These are phyloP conservation scores for Rhinogobius similis DNA, from an alignment of 2,113 vertebrate genomes.

Conservation along the genomic window DNA sequence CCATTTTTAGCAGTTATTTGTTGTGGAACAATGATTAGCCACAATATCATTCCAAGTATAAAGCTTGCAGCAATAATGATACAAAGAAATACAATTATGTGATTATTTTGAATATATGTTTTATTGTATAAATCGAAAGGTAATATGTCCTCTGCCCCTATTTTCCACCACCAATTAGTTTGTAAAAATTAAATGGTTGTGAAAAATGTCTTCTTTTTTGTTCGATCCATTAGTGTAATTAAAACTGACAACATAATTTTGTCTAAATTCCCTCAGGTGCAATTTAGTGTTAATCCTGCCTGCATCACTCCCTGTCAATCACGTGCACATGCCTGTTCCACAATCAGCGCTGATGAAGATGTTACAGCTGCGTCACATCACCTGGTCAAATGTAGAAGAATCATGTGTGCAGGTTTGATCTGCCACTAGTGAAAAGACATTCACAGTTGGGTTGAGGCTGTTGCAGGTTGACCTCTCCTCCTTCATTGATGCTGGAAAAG, in stretches of 20 bases:
- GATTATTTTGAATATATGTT: slow-evolving; percentile 44
- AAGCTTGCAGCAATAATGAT: slow-evolving; percentile 17
- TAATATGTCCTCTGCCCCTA: slow-evolving; percentile 39
- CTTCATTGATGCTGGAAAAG: slow-evolving; percentile 48
- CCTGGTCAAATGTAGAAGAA: slow-evolving; percentile 8
- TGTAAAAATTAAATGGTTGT: slow-evolving; percentile 68
- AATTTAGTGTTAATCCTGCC: slow-evolving; percentile 67
- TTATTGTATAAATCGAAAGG: slow-evolving; percentile 28
- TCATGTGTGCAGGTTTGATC: slow-evolving; percentile 26
- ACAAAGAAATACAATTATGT: slow-evolving; percentile 20
- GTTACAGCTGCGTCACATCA: slow-evolving; percentile 36
- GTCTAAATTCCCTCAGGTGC: slow-evolving; percentile 69
- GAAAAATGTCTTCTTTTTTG: slow-evolving; percentile 47
- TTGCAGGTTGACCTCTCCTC: slow-evolving; percentile 39
- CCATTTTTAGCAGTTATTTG: slow-evolving; percentile 38
- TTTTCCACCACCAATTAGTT: slow-evolving; percentile 41
- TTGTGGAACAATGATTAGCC: slow-evolving; percentile 17
- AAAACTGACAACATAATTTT: slow-evolving; percentile 69
- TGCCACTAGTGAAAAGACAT: slow-evolving; percentile 31
- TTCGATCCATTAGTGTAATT: slow-evolving; percentile 74
- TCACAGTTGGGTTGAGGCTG: slow-evolving; percentile 39
- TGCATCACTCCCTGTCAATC: slow-evolving; percentile 35
- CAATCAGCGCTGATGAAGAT: slow-evolving; percentile 46
- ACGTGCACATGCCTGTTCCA: slow-evolving; percentile 37
- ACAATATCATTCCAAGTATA: slow-evolving; percentile 39